Base-by-base conservation (phyloP, 2,113 vertebrate species). In the Hyperoodon ampullatus region DNA sequence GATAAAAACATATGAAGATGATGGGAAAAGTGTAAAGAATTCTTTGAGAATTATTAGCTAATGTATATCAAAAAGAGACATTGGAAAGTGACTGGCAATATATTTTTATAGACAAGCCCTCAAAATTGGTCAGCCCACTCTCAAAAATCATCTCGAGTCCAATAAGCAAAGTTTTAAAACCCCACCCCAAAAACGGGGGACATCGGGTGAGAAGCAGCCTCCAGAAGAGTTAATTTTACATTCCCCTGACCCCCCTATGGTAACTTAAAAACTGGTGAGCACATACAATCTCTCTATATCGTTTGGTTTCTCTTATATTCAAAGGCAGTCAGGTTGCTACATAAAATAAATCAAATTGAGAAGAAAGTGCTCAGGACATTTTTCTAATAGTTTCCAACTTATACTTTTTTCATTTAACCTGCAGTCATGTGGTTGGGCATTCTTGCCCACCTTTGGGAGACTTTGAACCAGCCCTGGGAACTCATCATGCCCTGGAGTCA, bases 11-110 rank as follows among this genome's bases (percentile, higher is more conserved):
- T 39, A 90, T 12, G 14, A 12, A 72, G 18, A n/a, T 65, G 6
- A 47, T 88, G 18, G 26, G 26, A 71, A 47, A 93, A 60, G 61
- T 50, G 11, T 24, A 14, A 63, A 55, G 77, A 7, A 85, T 24
- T 95, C 24, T 80, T 80, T 84, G 65, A 84, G 3, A 60, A 74
- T 78, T 74, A 74, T 88, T 90, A 86, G 44, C 58, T 88, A 63
- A 77, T 75, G 3, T 30, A 6, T 70, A 61, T 44, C 11, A 8
- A 24, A 82, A 58, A 50, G 44, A 13, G 33, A 18, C 42, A 35
- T 53, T 71, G 10, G 18, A 21, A 53, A 53, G 15, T 16, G 50
- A 53, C 50, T 16, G 53, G 53, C 53, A 53, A 18, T 16, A 53
- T 18, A 53, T 6, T 53, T 53, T 53, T 53, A 53, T 53, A 53